Evolutionary conservation across 2,797 vertebrate species (phyloP).

Genomic region (Diceros bicornis): DNA sequence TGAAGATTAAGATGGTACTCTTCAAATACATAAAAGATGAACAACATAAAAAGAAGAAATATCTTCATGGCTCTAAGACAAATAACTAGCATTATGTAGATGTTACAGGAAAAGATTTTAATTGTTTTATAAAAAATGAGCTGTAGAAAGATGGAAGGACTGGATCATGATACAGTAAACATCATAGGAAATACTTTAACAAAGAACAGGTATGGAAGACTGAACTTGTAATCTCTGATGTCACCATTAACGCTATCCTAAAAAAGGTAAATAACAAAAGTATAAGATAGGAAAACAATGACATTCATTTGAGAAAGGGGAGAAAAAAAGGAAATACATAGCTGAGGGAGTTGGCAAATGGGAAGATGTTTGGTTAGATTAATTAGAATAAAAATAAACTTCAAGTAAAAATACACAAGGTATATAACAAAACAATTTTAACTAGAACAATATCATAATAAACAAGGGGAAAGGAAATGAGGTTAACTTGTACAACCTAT

Average conservation of each 20-base stretch:
- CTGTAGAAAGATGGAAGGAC: background rate
- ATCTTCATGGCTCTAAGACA: background rate
- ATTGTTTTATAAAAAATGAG: constrained; percentile 9
- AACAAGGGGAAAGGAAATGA: background rate
- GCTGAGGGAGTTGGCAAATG: background rate
- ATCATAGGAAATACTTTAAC: constrained; percentile 8
- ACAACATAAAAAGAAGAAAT: constrained; percentile 1
- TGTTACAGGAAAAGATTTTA: constrained; percentile 5
- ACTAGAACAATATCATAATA: background rate
- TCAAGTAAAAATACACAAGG: constrained; percentile 31
- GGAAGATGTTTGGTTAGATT: background rate
- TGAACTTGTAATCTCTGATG: background rate
- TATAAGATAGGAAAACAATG: constrained; percentile 16
- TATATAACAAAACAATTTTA: constrained; percentile 41
- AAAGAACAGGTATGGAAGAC: background rate
- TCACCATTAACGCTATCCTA: background rate
- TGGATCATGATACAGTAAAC: background rate
- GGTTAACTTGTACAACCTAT: background rate
- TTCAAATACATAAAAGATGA: background rate
- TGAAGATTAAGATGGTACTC: background rate
- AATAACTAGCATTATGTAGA: constrained; percentile 34
- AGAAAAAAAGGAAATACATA: constrained; percentile 19
- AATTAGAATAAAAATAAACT: constrained; percentile 52
- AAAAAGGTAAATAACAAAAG: constrained; percentile 50
- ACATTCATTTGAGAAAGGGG: background rate